Base-by-base conservation (phyloP, 2,797 vertebrate genomes). In the Fistularia commersonii region DNA sequence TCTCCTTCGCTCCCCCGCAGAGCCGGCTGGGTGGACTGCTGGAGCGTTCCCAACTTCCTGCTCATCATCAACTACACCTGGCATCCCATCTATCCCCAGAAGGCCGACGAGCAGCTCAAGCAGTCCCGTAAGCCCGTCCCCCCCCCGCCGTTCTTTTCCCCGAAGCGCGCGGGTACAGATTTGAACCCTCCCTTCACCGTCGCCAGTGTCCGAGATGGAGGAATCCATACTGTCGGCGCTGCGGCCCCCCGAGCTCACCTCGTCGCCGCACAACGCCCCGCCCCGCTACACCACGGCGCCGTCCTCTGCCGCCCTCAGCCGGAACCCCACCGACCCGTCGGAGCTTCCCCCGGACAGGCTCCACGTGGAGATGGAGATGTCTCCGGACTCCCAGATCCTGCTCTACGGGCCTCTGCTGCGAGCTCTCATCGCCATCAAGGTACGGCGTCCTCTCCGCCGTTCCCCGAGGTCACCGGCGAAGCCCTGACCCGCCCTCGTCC, bases 11-110 rank as follows among this genome's bases (percentile, higher is more conserved):
- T 56, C n/a, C n/a, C 11, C 45, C 41, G 45, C 59, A 99, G 97
- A 81, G 87, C 89, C 56, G 95, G 94, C 70, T 99, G 97, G 97
- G 91, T 99, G 74, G 96, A 99, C 63, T 99, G 97, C 86, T 99
- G 97, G 96, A 96, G 92, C 23, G 94, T 99, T 23, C 97, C 97
- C 1, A 95, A 94, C 70, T 92, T 99, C 78, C 54, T 93, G 81
- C 94, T 99, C 62, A 95, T 92, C 45, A 97, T 99, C 34, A 94
- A 98, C 84, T 99, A 99, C 76, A 95, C 93, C 0, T 99, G 97
- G 97, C 97, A 99, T 80, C 97, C 97, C 40, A 94, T 98, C 81
- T 99, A 99, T 84, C 96, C 95, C 44, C 95, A 98, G 80, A 98
- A 95, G 83, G 94, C 93, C 48, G 95, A 98, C 60, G 94, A 97